phyloP scores from a whole-genome alignment of 2,113 vertebrate genomes.

The Nesoenas mayeri region DNA sequence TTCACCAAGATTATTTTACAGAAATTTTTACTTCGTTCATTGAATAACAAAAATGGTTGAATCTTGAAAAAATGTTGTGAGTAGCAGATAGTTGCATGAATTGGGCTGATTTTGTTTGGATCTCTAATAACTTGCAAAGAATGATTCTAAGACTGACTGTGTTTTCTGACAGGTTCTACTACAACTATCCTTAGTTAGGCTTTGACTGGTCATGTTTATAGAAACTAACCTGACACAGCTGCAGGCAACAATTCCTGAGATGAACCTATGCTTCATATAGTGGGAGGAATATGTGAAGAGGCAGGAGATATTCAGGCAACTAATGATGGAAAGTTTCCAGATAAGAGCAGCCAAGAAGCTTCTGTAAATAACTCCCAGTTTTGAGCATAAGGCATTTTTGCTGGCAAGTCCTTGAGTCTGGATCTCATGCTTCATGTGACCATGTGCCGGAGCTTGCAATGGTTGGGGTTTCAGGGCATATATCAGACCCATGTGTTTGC shows the following conservation, averaged over 20 bases:
- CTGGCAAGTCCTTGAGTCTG: constrained; percentile 50
- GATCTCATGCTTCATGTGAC: constrained; percentile 58
- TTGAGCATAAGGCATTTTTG: constrained; percentile 60
- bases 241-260: constrained; percentile 18
- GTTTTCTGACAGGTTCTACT: not conserved
- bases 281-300: constrained; percentile 39
- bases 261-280: not conserved
- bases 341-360: constrained; percentile 63
- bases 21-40: not conserved
- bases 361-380: constrained; percentile 65
- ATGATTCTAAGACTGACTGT: not conserved
- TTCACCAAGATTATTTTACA: not conserved
- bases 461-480: constrained; percentile 40
- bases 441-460: constrained; percentile 45
- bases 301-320: constrained; percentile 41
- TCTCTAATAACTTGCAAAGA: not conserved
- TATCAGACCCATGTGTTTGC: constrained; percentile 53
- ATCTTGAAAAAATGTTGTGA: not conserved
- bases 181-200: not conserved
- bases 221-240: constrained; percentile 29
- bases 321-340: constrained; percentile 58
- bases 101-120: not conserved
- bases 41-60: not conserved
- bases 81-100: not conserved
- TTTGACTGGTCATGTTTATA: constrained; percentile 16